Base-by-base conservation (phyloP, 2,797 vertebrate species). In the Octomys mimax region DNA sequence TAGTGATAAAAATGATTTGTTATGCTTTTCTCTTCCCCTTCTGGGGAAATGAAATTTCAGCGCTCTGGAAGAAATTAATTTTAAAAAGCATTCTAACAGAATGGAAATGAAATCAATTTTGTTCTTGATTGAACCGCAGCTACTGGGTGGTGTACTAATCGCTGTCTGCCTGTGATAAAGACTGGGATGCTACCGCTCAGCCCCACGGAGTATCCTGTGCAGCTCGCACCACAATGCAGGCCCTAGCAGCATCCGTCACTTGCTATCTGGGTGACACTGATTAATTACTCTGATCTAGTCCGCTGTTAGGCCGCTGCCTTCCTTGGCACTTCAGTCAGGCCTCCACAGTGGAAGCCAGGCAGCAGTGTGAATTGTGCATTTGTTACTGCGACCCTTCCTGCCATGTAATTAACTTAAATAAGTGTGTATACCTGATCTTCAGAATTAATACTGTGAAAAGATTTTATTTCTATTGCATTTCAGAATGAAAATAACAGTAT, bases 251-350 rank as follows among this genome's bases (percentile, higher is more conserved):
- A 98, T 98, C 98, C 93, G 95, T 98, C 98, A 98, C 98, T 95
- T 98, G 97, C 79, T 98, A 96, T 98, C 98, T 98, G 0, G 75
- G 0, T 98, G 98, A 98, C 99, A 98, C 96, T 99, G 99, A 99
- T 98, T 98, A 99, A 99, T 99, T 98, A 98, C 97, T 96, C 82
- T 54, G 96, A 97, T 96, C 96, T 97, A 81, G 97, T 96, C 96
- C 89, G 57, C 54, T 83, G 91, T 97, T 97, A 85, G 71, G 97
- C 96, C 89, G 54, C 95, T 98, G 96, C 96, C 86, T 88, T 96
- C 96, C 86, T 88, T 96, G 83, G 83, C 78, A 68, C 83, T 92
- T 97, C 66, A 80, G 89, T 93, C 97, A 64, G 4, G 89, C 93
- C 84, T 95, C 1, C 1, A 96, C 98, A 84, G 57, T 91, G 87